These are phyloP conservation scores for Xenopus petersii DNA, from an alignment of 2,797 vertebrate genomes.

Conservation along the genomic window DNA sequence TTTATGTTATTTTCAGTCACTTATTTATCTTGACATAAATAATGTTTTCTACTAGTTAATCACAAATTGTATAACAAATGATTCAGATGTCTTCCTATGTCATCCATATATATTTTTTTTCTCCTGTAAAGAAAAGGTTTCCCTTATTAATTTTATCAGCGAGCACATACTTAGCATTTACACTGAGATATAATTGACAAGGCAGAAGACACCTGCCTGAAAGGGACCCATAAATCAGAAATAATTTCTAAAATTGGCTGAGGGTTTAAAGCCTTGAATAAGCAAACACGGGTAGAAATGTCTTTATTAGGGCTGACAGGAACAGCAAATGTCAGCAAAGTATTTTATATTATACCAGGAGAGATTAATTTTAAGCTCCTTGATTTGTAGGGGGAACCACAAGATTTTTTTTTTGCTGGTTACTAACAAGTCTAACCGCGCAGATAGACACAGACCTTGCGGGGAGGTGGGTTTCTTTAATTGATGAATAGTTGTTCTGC, in stretches of 20 bases:
- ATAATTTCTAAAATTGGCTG: conserved; percentile 78
- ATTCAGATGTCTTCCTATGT: neutral
- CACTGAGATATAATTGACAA: conserved; percentile 77
- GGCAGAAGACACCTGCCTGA: conserved; percentile 66
- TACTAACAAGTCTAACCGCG: conserved; percentile 53
- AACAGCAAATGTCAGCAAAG: conserved; percentile 72
- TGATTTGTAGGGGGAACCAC: conserved; percentile 49
- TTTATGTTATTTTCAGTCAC: no score
- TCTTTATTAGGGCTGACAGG: conserved; percentile 76
- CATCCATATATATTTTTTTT: conserved; percentile 7
- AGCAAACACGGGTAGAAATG: conserved; percentile 78
- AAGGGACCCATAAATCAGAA: conserved; percentile 76
- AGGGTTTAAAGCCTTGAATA: conserved; percentile 73
- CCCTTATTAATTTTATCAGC: conserved; percentile 73
- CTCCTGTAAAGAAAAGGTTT: conserved; percentile 56
- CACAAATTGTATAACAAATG: neutral
- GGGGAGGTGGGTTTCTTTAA: conserved; percentile 19
- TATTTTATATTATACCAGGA: conserved; percentile 61
- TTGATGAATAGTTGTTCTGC: conserved; percentile 31
- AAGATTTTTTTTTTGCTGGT: conserved; percentile 30
- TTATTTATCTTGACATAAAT: no score
- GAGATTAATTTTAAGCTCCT: conserved; percentile 64
- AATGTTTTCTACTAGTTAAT: no score
- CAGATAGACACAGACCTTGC: neutral
- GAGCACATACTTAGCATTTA: conserved; percentile 77